A percentile compares a stretch with the other conserved stretches of the same genome.
Conservation (phyloP, 2,797 vertebrate species). For the Botia almorhae region DNA sequence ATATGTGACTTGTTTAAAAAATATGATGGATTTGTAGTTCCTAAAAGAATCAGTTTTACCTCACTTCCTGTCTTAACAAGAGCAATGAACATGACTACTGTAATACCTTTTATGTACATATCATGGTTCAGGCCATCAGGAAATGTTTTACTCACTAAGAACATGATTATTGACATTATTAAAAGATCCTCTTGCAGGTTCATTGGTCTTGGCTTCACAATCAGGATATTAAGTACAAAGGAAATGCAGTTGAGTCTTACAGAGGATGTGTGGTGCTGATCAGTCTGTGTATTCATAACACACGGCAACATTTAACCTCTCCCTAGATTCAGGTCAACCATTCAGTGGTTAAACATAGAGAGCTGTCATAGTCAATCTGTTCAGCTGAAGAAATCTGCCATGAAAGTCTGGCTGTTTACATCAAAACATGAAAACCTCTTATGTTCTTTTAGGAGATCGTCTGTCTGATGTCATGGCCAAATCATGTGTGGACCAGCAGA, state of each 20-base stretch:
- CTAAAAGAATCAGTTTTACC: not conserved
- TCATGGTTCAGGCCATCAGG: not conserved
- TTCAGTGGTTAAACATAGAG: conserved; percentile 41
- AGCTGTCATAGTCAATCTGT: conserved; percentile 46
- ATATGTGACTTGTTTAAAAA: conserved; percentile 14
- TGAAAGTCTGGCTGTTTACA: conserved; percentile 37
- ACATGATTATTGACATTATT: conserved; percentile 22
- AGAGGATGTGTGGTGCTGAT: conserved; percentile 2
- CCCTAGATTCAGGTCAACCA: conserved; percentile 41
- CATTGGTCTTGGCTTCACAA: conserved; percentile 25
- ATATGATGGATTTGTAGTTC: not conserved
- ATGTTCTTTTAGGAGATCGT: conserved; percentile 36
- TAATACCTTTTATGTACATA: not conserved
- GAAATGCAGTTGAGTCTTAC: conserved; percentile 28
- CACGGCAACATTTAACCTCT: conserved; percentile 50
- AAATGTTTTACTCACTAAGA: not conserved
- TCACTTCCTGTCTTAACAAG: not conserved
- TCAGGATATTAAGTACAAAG: conserved; percentile 26
- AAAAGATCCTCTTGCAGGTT: conserved; percentile 7
- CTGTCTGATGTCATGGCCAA: conserved; percentile 36
- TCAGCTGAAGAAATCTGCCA: conserved; percentile 34
- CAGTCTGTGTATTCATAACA: conserved; percentile 19
- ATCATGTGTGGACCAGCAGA: conserved; percentile 10
- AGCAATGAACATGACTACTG: not conserved
- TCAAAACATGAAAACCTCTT: conserved; percentile 23